A percentile compares a stretch with the other conserved stretches of the same genome.
phyloP scores from a whole-genome alignment of 2,797 vertebrate genomes.

The Zalophus californianus region DNA sequence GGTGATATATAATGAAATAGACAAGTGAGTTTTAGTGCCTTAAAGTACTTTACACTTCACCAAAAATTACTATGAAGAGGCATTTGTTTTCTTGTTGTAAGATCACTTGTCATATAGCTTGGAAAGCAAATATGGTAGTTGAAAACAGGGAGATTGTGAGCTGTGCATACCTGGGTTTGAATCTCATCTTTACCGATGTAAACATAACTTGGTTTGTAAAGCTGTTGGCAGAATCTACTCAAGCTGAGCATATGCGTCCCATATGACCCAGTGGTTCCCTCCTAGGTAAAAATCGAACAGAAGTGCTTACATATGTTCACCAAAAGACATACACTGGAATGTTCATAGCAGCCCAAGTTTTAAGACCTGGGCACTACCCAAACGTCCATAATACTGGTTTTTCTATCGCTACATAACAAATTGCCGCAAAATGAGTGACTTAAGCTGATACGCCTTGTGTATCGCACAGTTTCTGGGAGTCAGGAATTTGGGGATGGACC shows the following conservation, averaged over 20 bases:
- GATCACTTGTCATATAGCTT: neutral
- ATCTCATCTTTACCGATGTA: neutral
- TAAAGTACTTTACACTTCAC: neutral
- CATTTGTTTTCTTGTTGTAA: neutral
- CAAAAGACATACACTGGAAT: neutral
- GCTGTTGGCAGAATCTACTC: neutral
- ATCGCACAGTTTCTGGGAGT: neutral
- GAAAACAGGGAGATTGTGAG: neutral
- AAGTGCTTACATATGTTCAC: rapidly evolving
- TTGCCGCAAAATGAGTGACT: neutral
- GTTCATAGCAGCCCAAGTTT: neutral
- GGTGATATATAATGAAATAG: neutral
- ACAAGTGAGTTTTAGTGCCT: neutral
- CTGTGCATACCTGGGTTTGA: neutral
- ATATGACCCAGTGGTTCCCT: neutral
- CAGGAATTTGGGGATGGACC: neutral
- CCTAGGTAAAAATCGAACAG: neutral
- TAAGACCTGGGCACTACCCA: neutral
- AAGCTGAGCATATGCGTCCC: neutral
- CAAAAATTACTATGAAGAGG: neutral
- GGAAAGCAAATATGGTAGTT: neutral
- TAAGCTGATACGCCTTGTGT: neutral
- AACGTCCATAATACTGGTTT: rapidly evolving
- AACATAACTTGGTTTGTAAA: neutral
- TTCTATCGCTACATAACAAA: neutral